phyloP scores from a whole-genome alignment of 2,113 vertebrate species.

The Misgurnus mizolepis region DNA sequence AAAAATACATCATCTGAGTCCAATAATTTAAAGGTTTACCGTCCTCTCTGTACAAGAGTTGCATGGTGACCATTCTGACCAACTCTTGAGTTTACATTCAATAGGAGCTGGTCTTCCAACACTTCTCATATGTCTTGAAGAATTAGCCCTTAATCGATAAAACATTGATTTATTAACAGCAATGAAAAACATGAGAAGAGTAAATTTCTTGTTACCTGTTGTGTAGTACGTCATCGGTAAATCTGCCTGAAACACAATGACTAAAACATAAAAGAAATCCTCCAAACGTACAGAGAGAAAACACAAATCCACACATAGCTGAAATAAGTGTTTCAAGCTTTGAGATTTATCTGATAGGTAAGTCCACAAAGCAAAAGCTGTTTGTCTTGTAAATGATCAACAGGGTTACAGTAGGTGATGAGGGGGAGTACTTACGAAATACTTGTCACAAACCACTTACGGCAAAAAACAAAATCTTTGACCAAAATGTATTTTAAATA shows the following conservation, averaged over 20 bases:
- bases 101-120: conserved; percentile 63
- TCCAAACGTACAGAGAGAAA: background rate
- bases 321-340: background rate
- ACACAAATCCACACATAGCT: conserved; percentile 32
- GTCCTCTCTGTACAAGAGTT: conserved; percentile 81
- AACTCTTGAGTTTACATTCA: conserved; percentile 78
- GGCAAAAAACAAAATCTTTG: too few species aligned
- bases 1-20: too few species aligned
- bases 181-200: background rate
- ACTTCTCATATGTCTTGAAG: conserved; percentile 59
- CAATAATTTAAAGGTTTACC: conserved; percentile 68
- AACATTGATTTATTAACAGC: background rate
- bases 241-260: conserved; percentile 6
- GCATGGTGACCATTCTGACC: conserved; percentile 88
- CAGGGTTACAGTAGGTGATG: conserved; percentile 25
- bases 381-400: conserved; percentile 70
- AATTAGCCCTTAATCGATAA: conserved; percentile 11
- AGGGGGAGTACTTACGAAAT: conserved; percentile 58
- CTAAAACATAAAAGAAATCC: conserved; percentile 25
- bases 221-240: background rate
- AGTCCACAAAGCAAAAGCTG: background rate
- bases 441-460: too few species aligned
- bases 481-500: too few species aligned
- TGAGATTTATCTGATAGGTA: background rate
- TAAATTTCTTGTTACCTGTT: background rate